A percentile compares a stretch with the other conserved stretches of the same genome.
Conservation (phyloP, 2,888 invertebrate genomes). For the Patella ulyssiponensis region DNA sequence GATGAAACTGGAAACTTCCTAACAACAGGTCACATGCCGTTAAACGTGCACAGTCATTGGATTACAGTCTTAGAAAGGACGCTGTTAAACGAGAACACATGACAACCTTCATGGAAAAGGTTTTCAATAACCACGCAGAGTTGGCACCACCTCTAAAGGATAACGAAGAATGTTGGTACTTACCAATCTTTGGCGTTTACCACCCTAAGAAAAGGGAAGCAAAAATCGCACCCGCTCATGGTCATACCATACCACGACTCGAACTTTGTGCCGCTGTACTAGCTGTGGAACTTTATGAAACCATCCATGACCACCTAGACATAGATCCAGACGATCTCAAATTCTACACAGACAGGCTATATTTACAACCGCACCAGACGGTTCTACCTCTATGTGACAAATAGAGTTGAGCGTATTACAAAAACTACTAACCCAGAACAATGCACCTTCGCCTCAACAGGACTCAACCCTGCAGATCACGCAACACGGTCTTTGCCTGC, state of each 20-base stretch:
- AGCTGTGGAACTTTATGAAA: constrained; percentile 6
- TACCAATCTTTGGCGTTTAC: too few species aligned
- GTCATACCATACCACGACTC: constrained; percentile 24
- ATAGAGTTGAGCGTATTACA: constrained; percentile 24
- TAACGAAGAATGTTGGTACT: too few species aligned
- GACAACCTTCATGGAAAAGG: too few species aligned
- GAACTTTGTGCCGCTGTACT: constrained; percentile 27
- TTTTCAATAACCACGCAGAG: too few species aligned
- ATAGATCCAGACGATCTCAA: background rate
- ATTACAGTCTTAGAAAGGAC: too few species aligned
- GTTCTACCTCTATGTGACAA: constrained; percentile 32
- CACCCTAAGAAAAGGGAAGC: too few species aligned
- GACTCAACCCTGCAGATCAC: constrained; percentile 27
- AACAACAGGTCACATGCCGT: too few species aligned
- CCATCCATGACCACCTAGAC: background rate
- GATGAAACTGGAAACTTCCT: constrained; percentile 11
- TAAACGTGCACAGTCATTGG: too few species aligned
- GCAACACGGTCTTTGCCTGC: constrained; percentile 19
- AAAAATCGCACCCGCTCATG: constrained; percentile 30
- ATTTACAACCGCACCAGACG: constrained; percentile 9
- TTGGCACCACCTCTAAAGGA: too few species aligned
- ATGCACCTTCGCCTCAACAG: constrained; percentile 29
- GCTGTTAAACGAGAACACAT: too few species aligned
- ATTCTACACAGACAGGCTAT: constrained; percentile 9
- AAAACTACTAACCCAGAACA: constrained; percentile 11